Conservation (phyloP, 1,140 invertebrate species). For the Steinernema khuongi region DNA sequence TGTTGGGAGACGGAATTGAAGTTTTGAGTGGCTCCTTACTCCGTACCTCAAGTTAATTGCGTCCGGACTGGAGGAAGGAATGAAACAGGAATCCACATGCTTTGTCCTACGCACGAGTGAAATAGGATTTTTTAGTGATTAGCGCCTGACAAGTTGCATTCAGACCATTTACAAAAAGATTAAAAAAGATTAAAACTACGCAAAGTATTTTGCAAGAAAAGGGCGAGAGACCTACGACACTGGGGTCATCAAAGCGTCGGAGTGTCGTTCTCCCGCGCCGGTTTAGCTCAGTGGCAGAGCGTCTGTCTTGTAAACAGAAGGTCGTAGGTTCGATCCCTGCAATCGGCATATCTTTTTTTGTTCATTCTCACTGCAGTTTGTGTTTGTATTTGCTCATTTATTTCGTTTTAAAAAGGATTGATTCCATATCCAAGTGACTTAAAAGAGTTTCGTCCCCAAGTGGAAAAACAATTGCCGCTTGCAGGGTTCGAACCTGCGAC, state of each 20-base stretch:
- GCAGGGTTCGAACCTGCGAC: slow-evolving; percentile 2
- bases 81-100: too few relatives aligned
- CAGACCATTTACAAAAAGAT: too few relatives aligned
- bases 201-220: too few relatives aligned
- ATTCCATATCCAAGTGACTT: background rate
- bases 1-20: background rate
- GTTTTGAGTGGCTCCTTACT: background rate
- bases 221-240: too few relatives aligned
- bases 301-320: background rate
- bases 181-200: too few relatives aligned
- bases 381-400: background rate
- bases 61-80: background rate
- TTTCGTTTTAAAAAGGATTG: too few relatives aligned
- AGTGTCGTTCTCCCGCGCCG: too few relatives aligned
- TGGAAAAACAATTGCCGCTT: background rate
- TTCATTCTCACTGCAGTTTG: too few relatives aligned
- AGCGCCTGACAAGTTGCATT: background rate
- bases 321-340: too few relatives aligned
- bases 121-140: background rate
- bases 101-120: too few relatives aligned
- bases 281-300: background rate
- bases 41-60: background rate
- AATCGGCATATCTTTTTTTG: too few relatives aligned
- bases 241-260: too few relatives aligned
- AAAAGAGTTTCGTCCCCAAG: background rate